Conservation (phyloP, 2,113 vertebrate genomes). For the Callipepla californica region DNA sequence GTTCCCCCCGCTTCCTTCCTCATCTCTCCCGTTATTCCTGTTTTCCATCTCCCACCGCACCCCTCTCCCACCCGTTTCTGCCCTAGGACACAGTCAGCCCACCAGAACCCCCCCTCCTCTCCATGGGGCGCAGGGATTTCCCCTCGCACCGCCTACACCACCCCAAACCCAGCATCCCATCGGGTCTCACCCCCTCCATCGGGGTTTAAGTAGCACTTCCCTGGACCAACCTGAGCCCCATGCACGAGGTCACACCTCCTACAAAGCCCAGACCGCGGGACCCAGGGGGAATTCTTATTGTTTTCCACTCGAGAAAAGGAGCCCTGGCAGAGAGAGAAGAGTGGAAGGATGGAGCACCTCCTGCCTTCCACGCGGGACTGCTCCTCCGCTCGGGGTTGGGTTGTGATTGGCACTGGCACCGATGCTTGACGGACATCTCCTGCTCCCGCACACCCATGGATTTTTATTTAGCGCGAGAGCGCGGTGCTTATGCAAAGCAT, state of each 20-base stretch:
- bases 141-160: neutral
- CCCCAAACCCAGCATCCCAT: neutral
- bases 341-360: neutral
- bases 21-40: neutral
- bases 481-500: neutral
- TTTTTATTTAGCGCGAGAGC: slow-evolving; percentile 12
- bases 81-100: neutral
- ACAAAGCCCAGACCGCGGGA: too few species aligned
- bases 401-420: neutral
- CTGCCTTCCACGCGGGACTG: neutral
- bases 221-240: too few species aligned
- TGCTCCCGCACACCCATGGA: neutral
- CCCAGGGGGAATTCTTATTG: neutral
- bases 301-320: neutral
- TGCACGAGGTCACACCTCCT: too few species aligned
- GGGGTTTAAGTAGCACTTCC: neutral
- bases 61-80: neutral
- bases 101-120: too few species aligned
- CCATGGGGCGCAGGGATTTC: too few species aligned
- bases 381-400: neutral
- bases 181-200: fast-evolving
- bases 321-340: neutral
- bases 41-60: too few species aligned
- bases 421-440: neutral
- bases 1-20: neutral